These are phyloP conservation scores for Crenichthys baileyi DNA, from an alignment of 2,797 vertebrate genomes.

Conservation along the genomic window DNA sequence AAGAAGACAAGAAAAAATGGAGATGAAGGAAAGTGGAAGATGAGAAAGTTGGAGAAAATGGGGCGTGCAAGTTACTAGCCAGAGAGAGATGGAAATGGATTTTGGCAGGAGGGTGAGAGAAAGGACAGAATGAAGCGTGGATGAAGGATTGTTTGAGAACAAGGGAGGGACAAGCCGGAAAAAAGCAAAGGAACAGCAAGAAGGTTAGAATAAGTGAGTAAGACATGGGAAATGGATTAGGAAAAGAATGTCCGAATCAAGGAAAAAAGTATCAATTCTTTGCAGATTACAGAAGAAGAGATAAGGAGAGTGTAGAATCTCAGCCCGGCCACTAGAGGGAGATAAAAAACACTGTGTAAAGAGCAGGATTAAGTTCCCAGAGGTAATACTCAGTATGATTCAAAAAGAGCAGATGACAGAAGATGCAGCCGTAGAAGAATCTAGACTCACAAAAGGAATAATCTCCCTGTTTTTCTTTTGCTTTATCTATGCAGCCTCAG, in stretches of 20 bases:
- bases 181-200: neutral
- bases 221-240: slow-evolving; percentile 37
- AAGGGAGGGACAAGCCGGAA: slow-evolving; percentile 31
- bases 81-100: slow-evolving; percentile 40
- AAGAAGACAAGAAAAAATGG: slow-evolving; percentile 21
- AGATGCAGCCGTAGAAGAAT: slow-evolving; percentile 32
- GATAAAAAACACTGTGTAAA: slow-evolving; percentile 4
- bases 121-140: slow-evolving; percentile 40
- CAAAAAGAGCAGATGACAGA: slow-evolving; percentile 21
- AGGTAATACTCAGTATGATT: slow-evolving; percentile 35
- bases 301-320: slow-evolving; percentile 1
- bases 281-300: neutral
- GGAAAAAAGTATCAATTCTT: slow-evolving; percentile 1
- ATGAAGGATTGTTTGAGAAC: slow-evolving; percentile 54
- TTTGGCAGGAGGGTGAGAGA: slow-evolving; percentile 37
- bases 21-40: neutral
- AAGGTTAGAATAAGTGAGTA: slow-evolving; percentile 29
- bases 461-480: slow-evolving; percentile 36
- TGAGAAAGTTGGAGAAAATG: slow-evolving; percentile 20
- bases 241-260: slow-evolving; percentile 3
- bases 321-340: slow-evolving; percentile 48
- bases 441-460: slow-evolving; percentile 32
- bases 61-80: slow-evolving; percentile 18
- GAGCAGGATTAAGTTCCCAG: slow-evolving; percentile 21
- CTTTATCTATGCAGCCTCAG: slow-evolving; percentile 19